These are phyloP conservation scores for Iphiclides podalirius DNA, from an alignment of 2,888 invertebrate species.

Conservation along the genomic window DNA sequence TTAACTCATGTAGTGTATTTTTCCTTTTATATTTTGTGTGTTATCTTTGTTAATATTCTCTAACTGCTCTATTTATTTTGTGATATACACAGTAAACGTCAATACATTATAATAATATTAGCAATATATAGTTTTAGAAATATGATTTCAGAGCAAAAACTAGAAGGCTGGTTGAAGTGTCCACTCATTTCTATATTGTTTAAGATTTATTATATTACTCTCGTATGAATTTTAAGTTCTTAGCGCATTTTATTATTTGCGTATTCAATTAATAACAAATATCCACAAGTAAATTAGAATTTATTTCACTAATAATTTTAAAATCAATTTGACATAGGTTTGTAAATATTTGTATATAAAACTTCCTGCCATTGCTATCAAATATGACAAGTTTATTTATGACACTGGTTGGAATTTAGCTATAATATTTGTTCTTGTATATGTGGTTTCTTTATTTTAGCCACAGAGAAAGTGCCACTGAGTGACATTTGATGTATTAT, in stretches of 20 bases:
- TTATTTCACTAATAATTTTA: conserved; percentile 1
- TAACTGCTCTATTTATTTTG: conserved; percentile 26
- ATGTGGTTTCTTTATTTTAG: background rate
- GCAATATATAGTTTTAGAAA: conserved; percentile 45
- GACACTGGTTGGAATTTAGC: background rate
- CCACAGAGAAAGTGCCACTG: background rate
- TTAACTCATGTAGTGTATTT: conserved; percentile 19
- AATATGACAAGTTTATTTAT: background rate
- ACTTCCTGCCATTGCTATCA: conserved; percentile 11
- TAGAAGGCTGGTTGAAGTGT: conserved; percentile 73
- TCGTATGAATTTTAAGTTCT: conserved; percentile 6
- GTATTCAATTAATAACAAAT: conserved; percentile 7
- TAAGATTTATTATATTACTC: conserved; percentile 37
- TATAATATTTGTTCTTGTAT: conserved; percentile 4
- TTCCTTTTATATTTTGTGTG: conserved; percentile 13
- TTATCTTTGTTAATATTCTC: conserved; percentile 18
- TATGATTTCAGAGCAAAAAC: conserved; percentile 52
- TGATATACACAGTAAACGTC: conserved; percentile 35
- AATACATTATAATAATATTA: conserved; percentile 53
- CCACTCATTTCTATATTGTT: conserved; percentile 60
- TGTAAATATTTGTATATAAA: conserved; percentile 16
- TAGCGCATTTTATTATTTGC: conserved; percentile 3
- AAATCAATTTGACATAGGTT: background rate
- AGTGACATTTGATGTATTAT: conserved; percentile 2
- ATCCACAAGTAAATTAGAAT: conserved; percentile 7